phyloP scores from a whole-genome alignment of 2,113 vertebrate species.

The Grammomys dolichurus region DNA sequence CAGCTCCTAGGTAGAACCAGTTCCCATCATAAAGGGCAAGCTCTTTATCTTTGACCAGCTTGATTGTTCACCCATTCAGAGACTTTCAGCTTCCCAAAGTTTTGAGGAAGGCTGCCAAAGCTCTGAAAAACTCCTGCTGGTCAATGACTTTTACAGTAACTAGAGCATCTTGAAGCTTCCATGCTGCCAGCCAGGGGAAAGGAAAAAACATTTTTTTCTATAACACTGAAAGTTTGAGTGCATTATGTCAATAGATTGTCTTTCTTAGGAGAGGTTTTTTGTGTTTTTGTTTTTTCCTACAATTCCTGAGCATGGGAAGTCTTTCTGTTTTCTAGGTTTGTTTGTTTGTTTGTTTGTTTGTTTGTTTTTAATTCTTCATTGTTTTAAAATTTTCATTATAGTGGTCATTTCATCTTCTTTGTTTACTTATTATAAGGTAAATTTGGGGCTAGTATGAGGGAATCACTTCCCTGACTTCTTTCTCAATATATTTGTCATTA shows the following conservation, averaged over 20 bases:
- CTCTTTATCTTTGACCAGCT: no score
- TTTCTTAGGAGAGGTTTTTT: not conserved
- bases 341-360: not conserved
- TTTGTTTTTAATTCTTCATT: not conserved
- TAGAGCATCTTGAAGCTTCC: no score
- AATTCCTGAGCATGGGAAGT: not conserved
- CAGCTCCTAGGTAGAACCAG: no score
- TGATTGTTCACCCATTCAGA: no score
- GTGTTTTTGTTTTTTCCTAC: not conserved
- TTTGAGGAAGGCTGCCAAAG: no score
- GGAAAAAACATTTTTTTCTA: not conserved
- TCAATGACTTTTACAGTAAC: no score
- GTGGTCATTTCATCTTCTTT: not conserved
- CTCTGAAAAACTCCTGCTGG: no score
- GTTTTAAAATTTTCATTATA: not conserved
- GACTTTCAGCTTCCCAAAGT: no score
- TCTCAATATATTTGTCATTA: not conserved
- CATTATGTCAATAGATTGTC: not conserved
- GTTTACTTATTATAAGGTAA: not conserved
- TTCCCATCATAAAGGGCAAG: no score
- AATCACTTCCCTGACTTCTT: no score
- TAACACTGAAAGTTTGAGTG: not conserved
- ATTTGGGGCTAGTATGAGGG: not conserved
- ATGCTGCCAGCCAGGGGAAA: no score
- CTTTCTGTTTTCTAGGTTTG: not conserved